Conservation (phyloP, 2,888 invertebrate genomes). For the Mactromeris polynyma region DNA sequence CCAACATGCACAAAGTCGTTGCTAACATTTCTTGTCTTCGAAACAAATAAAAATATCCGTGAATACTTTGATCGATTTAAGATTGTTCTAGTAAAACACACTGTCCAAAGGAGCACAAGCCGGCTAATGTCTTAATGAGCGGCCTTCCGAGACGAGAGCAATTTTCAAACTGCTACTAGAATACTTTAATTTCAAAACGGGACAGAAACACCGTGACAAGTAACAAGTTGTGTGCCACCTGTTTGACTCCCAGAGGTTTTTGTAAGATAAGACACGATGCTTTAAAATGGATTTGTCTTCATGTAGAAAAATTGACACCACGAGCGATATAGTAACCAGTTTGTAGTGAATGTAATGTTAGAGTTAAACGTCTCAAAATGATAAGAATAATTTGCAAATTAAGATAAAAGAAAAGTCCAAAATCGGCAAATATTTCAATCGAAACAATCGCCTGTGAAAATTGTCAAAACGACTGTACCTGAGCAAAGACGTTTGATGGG, state of each 20-base stretch:
- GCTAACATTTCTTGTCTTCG: not conserved
- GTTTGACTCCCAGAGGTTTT: slow-evolving; percentile 40
- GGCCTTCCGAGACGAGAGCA: slow-evolving; percentile 1
- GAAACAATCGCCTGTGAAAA: not conserved
- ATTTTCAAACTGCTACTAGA: not conserved
- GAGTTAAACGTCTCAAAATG: not conserved
- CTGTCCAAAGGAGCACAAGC: not conserved
- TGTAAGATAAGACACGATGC: slow-evolving; percentile 53
- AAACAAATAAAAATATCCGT: slow-evolving; percentile 1
- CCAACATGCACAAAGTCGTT: slow-evolving; percentile 46
- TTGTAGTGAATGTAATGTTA: not conserved
- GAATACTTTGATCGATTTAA: not conserved
- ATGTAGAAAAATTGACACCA: not conserved
- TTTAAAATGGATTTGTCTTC: not conserved
- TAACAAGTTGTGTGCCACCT: slow-evolving; percentile 47
- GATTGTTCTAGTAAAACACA: not conserved
- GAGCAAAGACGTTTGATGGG: not conserved
- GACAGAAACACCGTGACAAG: not conserved
- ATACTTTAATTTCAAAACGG: not conserved
- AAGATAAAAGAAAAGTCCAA: not conserved
- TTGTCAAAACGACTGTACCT: not conserved
- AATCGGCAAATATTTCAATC: not conserved
- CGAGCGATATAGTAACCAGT: not conserved
- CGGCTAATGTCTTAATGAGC: not conserved
- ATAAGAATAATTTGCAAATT: slow-evolving; percentile 3